Conservation (phyloP, 2,797 vertebrate genomes). For the Hylomyscus alleni region DNA sequence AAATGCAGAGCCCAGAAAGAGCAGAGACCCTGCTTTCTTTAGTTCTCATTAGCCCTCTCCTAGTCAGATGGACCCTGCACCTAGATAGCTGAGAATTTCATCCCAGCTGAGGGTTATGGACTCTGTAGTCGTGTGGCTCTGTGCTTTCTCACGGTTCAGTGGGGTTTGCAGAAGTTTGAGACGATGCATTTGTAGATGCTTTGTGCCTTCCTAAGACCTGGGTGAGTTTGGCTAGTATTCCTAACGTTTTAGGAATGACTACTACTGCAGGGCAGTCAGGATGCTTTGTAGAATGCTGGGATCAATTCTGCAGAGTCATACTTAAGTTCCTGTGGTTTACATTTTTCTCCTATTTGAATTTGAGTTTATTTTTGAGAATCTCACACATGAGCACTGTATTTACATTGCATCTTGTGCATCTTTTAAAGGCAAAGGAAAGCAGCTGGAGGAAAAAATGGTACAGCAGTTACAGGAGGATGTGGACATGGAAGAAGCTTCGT, state of each 20-base stretch:
- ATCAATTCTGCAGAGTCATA: not conserved
- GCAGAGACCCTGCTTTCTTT: not conserved
- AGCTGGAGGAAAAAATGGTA: conserved; percentile 98
- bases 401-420: not conserved
- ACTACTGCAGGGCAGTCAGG: not conserved
- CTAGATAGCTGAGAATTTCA: not conserved
- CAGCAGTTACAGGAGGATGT: conserved; percentile 95
- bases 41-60: not conserved
- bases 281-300: not conserved
- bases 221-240: not conserved
- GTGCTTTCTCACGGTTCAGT: not conserved
- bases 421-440: conserved; percentile 93
- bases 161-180: not conserved
- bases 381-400: not conserved
- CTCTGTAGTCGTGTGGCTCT: not conserved
- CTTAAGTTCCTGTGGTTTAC: not conserved
- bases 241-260: conserved; percentile 36
- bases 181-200: not conserved
- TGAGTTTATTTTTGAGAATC: not conserved
- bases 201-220: not conserved
- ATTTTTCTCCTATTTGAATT: conserved; percentile 17
- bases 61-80: not conserved
- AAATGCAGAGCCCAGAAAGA: not conserved
- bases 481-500: conserved; percentile 92
- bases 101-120: not conserved